Conservation (phyloP, 2,888 invertebrate species). For the Chrysolina americana region DNA sequence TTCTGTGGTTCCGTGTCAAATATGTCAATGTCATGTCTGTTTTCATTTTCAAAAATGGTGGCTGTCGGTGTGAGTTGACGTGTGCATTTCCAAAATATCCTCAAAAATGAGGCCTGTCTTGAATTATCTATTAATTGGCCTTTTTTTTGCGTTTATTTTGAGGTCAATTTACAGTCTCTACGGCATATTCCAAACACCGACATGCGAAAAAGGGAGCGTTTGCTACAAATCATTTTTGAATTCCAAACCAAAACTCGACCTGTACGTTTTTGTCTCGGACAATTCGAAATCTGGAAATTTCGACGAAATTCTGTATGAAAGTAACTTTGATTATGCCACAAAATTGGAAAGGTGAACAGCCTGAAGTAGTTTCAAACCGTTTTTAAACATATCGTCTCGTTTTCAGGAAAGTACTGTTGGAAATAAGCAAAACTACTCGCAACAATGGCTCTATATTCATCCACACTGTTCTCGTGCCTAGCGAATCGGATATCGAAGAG, state of each 20-base stretch:
- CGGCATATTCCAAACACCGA: slow-evolving; percentile 80
- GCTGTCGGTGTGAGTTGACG: slow-evolving; percentile 21
- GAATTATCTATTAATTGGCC: slow-evolving; percentile 75
- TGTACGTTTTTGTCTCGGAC: slow-evolving; percentile 79
- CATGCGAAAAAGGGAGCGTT: slow-evolving; percentile 76
- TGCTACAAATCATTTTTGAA: slow-evolving; percentile 82
- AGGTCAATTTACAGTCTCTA: slow-evolving; percentile 85
- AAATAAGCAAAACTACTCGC: slow-evolving; percentile 81
- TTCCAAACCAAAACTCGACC: slow-evolving; percentile 78
- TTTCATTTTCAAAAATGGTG: slow-evolving; percentile 9
- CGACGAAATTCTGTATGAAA: slow-evolving; percentile 74
- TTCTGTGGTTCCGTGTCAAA: slow-evolving; percentile 11
- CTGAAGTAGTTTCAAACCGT: neutral
- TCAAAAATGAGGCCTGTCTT: slow-evolving; percentile 71
- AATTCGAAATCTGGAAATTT: slow-evolving; percentile 74
- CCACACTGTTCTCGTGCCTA: slow-evolving; percentile 80
- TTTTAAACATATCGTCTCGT: slow-evolving; percentile 30
- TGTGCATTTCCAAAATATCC: slow-evolving; percentile 17
- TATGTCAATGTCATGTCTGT: neutral
- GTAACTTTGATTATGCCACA: slow-evolving; percentile 78
- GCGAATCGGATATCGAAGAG: slow-evolving; percentile 71
- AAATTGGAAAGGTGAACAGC: slow-evolving; percentile 71
- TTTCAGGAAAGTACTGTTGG: slow-evolving; percentile 77
- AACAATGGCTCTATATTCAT: slow-evolving; percentile 89
- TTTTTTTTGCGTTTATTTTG: slow-evolving; percentile 79